Base-by-base conservation (phyloP, 2,797 vertebrate genomes). In the Halcyon chelicuti region DNA sequence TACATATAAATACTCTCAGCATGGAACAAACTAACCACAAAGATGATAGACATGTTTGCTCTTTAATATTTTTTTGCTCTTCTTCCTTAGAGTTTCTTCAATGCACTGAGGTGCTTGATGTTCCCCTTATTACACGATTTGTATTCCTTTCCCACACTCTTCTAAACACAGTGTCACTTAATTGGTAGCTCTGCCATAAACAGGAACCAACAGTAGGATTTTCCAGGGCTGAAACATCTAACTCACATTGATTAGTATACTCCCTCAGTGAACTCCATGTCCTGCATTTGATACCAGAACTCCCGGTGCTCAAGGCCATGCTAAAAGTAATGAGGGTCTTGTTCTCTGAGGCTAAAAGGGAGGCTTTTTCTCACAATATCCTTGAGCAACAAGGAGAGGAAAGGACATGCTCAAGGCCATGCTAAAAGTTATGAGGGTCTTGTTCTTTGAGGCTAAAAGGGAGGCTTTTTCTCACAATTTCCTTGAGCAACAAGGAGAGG, bases 1-100 rank as follows among this genome's bases (percentile, higher is more conserved):
- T 95, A 81, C 68, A 78, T 54, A 96, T 75, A 96, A 91, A 91
- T 84, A 79, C 39, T 95, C 94, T 86, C 96, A 95, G 80, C 55
- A 84, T 86, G 79, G 68, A 95, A 86, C 55, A 89, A 89, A 70
- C 89, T 90, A 67, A 86, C 87, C 39, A 68, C 63, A 76, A 88
- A 78, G 70, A 87, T 84, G 79, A 93, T 16, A 90, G 86, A 68
- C 40, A 44, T 54, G 51, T 87, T 96, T 88, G 31, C 76, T 91
- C 62, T 77, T 79, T 79, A 31, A 40, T 82, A 77, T 94, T 82
- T 89, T 86, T 54, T 60, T 35, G 9, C 14, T 92, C 39, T 75
- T 67, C 57, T 83, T 94, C 70, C 74, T 77, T 62, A 90, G 28
- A 14, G 26, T 22, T 86, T 81, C 74, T 92, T 14, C 37, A 91